Evolutionary conservation across 2,797 vertebrate species (phyloP), one percentile per base, ranked within the genome.

Genomic region (Anguilla pacifica): DNA sequence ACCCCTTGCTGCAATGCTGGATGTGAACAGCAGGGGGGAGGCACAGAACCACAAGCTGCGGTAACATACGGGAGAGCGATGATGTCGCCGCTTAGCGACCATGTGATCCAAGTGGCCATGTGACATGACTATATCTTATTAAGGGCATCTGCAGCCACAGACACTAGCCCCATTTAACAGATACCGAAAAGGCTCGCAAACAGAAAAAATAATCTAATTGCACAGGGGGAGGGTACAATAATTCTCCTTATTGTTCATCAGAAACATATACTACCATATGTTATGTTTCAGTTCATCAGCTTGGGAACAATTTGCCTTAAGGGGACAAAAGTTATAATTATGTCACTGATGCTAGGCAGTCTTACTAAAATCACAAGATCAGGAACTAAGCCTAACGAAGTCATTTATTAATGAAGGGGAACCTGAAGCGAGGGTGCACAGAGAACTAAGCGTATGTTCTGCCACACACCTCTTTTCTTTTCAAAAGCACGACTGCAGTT

Each of bases 141-240:
- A 51, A 46, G 93, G 93, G 92, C 90, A 92, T 94, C 92, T 95
- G 95, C 94, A 92, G 94, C 90, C 92, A 93, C 95, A 92, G 94
- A 91, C 93, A 93, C 94, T 90, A 95, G 96, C 95, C 95, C 93
- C 95, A 92, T 92, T 94, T 91, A 93, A 95, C 93, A 90, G 94
- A 89, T 19, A 70, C 5, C 46, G 0, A n/a, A 79, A 88, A 74
- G 46, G 91, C 72, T 91, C 6, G 51, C 46, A n/a, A 51, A 82
- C 35, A 35, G 70, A 82, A 51, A 51, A 82, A 22, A 19, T 7
- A 22, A 82, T 82, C 79, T 51, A 13, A 82, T 1, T n/a, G 46
- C 46, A 82, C 25, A 49, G 79, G 6, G 6, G 25, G 79, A 51
- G 43, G 43, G 5, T 82, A 11, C 6, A 51, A 7, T 49, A 51